Percentiles rank a stretch among this genome's conserved stretches.
phyloP scores from a whole-genome alignment of 2,797 vertebrate species.

The Catamblyrhynchus diadema region DNA sequence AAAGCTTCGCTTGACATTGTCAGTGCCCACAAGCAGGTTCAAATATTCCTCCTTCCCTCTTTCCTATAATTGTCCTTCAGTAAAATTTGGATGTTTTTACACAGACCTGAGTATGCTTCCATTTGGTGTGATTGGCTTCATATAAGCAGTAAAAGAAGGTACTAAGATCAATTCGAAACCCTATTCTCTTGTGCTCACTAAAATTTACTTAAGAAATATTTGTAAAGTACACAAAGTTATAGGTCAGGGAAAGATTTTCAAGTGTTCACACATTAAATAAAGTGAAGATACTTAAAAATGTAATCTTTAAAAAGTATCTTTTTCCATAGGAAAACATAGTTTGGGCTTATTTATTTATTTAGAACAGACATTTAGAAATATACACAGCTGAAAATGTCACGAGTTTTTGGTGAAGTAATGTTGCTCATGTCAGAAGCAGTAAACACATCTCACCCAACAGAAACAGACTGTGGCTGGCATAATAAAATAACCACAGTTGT shows the following conservation, averaged over 20 bases:
- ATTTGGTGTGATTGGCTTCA: background rate
- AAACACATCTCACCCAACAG: background rate
- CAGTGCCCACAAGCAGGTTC: background rate
- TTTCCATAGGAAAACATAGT: background rate
- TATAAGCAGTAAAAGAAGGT: background rate
- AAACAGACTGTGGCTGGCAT: background rate
- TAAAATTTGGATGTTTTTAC: background rate
- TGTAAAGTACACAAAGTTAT: background rate
- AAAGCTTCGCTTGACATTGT: background rate
- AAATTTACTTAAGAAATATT: background rate
- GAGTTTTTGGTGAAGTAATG: background rate
- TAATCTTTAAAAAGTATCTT: background rate
- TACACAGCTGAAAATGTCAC: background rate
- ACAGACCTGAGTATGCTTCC: accelerated
- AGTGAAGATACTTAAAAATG: background rate
- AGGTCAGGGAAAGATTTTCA: background rate
- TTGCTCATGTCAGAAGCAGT: background rate
- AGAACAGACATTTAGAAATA: background rate
- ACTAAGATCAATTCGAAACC: background rate
- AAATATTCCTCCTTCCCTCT: background rate
- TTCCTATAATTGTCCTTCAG: background rate
- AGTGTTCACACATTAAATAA: background rate
- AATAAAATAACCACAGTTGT: background rate
- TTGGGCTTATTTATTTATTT: background rate
- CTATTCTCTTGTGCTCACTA: background rate